Conservation (phyloP, 2,113 vertebrate genomes). For the Theristicus caerulescens region DNA sequence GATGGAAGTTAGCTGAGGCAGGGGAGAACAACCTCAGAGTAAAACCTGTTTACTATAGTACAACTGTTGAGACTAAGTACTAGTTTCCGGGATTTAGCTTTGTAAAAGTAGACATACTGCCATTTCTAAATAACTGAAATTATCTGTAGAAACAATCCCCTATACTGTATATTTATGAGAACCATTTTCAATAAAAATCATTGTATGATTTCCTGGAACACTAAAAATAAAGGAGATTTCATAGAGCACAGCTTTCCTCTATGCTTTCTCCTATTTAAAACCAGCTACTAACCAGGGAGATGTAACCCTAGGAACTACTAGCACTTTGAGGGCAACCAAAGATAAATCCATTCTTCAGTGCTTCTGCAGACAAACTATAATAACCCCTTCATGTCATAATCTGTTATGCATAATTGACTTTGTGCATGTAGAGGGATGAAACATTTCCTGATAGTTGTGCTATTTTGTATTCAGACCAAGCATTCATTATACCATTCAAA, state of each 20-base stretch:
- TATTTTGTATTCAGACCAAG: not conserved
- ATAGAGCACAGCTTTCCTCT: not conserved
- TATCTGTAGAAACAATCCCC: not conserved
- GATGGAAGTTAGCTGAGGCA: not conserved
- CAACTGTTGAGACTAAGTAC: not conserved
- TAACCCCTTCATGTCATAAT: conserved; percentile 1
- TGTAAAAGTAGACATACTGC: not conserved
- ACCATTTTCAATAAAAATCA: not conserved
- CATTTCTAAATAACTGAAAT: not conserved
- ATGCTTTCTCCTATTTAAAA: not conserved
- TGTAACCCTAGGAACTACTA: not conserved
- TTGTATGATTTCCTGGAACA: not conserved
- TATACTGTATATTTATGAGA: not conserved
- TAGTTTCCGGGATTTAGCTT: not conserved
- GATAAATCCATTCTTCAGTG: not conserved
- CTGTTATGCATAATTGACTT: not conserved
- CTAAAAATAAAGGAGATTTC: conserved; percentile 23
- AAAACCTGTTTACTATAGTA: not conserved
- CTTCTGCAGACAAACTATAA: not conserved
- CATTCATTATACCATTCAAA: not conserved
- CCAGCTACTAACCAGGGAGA: not conserved
- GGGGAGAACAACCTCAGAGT: not conserved
- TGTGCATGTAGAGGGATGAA: not conserved
- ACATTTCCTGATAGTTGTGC: not conserved
- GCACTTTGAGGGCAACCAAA: not conserved